These are phyloP conservation scores for Peromyscus aztecus DNA, from an alignment of 2,797 vertebrate species.

Conservation along the genomic window DNA sequence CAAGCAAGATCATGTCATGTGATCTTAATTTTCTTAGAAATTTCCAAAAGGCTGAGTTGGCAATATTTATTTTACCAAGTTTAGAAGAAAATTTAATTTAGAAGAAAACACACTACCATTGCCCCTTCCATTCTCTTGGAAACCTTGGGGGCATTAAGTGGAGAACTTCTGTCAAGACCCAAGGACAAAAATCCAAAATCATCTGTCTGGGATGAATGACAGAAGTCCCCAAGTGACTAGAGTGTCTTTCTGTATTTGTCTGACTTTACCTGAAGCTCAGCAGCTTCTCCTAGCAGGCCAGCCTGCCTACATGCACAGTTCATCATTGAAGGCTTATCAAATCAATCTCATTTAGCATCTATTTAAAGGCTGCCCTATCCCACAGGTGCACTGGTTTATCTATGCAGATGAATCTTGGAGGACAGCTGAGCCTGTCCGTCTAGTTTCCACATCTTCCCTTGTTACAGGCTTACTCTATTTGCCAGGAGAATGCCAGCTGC, in stretches of 20 bases:
- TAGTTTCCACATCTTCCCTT: not conserved
- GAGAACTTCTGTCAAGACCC: not conserved
- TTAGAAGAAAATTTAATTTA: no score
- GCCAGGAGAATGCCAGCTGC: not conserved
- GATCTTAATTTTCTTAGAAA: not conserved
- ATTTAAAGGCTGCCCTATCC: not conserved
- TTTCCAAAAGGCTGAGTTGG: not conserved
- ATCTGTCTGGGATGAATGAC: not conserved
- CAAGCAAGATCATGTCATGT: not conserved
- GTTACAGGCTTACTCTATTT: not conserved
- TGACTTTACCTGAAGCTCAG: not conserved
- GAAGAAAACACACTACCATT: not conserved
- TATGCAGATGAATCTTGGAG: not conserved
- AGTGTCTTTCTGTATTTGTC: not conserved
- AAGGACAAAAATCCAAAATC: not conserved
- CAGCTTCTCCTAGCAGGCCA: accelerated
- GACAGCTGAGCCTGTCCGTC: not conserved
- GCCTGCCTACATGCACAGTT: not conserved
- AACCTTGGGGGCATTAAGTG: not conserved
- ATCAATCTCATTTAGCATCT: accelerated
- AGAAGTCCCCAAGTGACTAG: not conserved
- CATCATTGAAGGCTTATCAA: not conserved
- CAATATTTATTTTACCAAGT: not conserved
- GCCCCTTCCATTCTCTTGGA: not conserved
- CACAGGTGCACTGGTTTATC: not conserved